Percentiles rank a stretch among this genome's conserved stretches.
phyloP scores from a whole-genome alignment of 2,888 invertebrate species.

The Lordiphosa fenestrarum region DNA sequence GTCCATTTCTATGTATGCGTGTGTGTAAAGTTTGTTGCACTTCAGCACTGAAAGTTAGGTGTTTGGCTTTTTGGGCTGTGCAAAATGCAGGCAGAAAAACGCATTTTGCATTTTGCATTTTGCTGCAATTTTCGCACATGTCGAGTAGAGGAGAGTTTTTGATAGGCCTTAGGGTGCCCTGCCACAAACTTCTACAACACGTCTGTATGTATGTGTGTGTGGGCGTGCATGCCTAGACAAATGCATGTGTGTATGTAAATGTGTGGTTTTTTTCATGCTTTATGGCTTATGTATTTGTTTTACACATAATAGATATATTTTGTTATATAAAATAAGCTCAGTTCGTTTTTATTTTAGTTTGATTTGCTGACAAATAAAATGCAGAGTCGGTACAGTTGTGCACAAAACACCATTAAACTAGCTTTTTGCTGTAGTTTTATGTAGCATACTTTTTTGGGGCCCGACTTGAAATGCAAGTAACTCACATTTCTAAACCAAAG shows the following conservation, averaged over 20 bases:
- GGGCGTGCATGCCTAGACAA: constrained; percentile 2
- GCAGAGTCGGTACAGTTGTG: constrained; percentile 53
- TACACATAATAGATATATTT: constrained; percentile 11
- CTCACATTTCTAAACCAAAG: not conserved
- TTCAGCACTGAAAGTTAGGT: constrained; percentile 54
- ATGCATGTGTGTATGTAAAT: constrained; percentile 20
- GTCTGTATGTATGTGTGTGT: constrained; percentile 11
- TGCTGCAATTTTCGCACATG: constrained; percentile 2
- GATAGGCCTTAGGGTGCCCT: constrained; percentile 40
- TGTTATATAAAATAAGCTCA: constrained; percentile 3
- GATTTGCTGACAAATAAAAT: constrained; percentile 65
- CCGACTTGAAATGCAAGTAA: constrained; percentile 9
- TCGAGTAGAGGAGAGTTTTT: constrained; percentile 4
- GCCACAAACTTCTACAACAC: constrained; percentile 10
- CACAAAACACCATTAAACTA: constrained; percentile 39
- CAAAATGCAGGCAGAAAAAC: constrained; percentile 14
- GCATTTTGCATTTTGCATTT: constrained; percentile 5
- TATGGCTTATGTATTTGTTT: constrained; percentile 14
- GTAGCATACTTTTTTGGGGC: constrained; percentile 23
- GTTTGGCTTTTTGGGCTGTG: constrained; percentile 26
- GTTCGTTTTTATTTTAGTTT: constrained; percentile 56
- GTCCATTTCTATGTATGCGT: not conserved
- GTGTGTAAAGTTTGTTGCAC: constrained; percentile 51
- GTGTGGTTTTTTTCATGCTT: constrained; percentile 21
- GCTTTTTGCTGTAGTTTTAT: constrained; percentile 16